Percentiles rank a stretch among this genome's conserved stretches.
Evolutionary conservation across 2,797 vertebrate genomes (phyloP).

Genomic region (Lagorchestes hirsutus): DNA sequence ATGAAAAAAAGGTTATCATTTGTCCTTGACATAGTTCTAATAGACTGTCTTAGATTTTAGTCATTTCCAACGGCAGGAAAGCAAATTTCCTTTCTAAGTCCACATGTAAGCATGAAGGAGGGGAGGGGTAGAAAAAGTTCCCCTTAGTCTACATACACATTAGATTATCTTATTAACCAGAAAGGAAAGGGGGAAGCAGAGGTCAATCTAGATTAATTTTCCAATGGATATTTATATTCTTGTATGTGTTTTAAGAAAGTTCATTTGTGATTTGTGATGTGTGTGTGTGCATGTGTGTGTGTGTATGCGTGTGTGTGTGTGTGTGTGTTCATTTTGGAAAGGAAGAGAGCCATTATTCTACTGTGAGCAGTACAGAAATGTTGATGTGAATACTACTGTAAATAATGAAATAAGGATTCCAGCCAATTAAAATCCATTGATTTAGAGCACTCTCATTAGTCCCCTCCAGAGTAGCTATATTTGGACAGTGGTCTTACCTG

Average conservation of each 20-base stretch:
- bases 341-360: not conserved
- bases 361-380: not conserved
- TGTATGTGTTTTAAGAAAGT: not conserved
- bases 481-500: not conserved
- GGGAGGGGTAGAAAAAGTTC: accelerated
- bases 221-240: not conserved
- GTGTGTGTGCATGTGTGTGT: not conserved
- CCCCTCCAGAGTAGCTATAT: not conserved
- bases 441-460: not conserved
- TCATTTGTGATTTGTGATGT: not conserved
- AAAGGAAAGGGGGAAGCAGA: not conserved
- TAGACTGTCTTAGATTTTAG: not conserved
- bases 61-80: not conserved
- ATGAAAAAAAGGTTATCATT: not conserved
- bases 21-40: not conserved
- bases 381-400: not conserved
- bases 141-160: not conserved
- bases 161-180: not conserved
- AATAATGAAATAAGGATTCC: not conserved
- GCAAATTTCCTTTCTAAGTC: not conserved
- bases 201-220: not conserved
- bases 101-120: not conserved
- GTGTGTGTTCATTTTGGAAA: not conserved
- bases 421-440: conserved; percentile 5
- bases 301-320: not conserved